phyloP scores from a whole-genome alignment of 2,113 vertebrate genomes.

The Peromyscus polionotus region DNA sequence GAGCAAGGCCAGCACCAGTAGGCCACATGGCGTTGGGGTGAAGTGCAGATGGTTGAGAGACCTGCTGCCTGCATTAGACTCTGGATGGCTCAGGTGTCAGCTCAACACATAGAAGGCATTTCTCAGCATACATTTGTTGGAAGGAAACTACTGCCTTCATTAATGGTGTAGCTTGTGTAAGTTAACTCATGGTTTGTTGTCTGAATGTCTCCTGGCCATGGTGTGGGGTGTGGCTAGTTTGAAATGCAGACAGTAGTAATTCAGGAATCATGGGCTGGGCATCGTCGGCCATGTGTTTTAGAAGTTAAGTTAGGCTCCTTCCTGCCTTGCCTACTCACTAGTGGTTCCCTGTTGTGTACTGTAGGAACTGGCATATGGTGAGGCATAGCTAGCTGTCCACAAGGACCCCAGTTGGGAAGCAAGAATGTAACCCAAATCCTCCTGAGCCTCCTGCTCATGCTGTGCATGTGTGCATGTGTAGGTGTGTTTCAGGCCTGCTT shows the following conservation, averaged over 20 bases:
- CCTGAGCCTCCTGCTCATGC: no score
- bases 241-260: not conserved
- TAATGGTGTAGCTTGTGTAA: not conserved
- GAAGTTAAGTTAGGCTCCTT: not conserved
- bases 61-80: not conserved
- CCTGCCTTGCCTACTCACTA: not conserved
- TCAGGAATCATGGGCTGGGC: not conserved
- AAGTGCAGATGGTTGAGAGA: not conserved
- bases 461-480: not conserved
- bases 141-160: no score
- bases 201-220: not conserved
- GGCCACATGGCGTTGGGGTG: no score
- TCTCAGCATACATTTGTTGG: not conserved
- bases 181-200: not conserved
- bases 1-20: not conserved
- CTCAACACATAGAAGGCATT: not conserved
- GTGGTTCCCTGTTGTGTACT: no score
- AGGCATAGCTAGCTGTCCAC: no score
- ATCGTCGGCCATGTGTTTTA: no score
- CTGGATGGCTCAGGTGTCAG: no score
- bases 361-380: accelerated
- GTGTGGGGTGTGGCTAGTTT: not conserved
- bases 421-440: not conserved
- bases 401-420: not conserved
- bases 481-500: not conserved